Conservation (phyloP, 2,113 vertebrate genomes). For the Limnothrissa miodon region DNA sequence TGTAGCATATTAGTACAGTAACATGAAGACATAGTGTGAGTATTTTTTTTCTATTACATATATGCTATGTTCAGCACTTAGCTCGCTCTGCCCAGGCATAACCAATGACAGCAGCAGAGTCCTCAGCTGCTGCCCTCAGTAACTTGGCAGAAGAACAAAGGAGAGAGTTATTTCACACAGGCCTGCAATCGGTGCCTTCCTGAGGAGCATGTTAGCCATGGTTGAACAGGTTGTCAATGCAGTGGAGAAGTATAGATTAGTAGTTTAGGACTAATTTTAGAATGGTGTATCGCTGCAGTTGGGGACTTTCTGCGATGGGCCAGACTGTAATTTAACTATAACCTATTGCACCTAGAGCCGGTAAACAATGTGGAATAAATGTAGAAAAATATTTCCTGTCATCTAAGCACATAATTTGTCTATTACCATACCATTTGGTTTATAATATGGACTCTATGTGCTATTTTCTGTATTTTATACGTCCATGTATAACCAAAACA, state of each 20-base stretch:
- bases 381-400: background rate
- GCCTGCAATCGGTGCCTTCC: slow-evolving; percentile 24
- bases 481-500: background rate
- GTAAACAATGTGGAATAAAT: background rate
- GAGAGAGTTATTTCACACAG: slow-evolving; percentile 55
- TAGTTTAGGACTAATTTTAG: background rate
- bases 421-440: background rate
- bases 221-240: slow-evolving; percentile 9
- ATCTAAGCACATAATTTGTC: background rate
- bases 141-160: slow-evolving; percentile 71
- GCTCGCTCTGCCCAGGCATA: slow-evolving; percentile 65
- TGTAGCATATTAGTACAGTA: slow-evolving; percentile 24
- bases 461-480: background rate
- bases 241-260: background rate
- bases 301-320: background rate
- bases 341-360: background rate
- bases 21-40: slow-evolving; percentile 55
- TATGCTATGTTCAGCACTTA: slow-evolving; percentile 72
- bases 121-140: slow-evolving; percentile 71
- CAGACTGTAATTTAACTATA: background rate
- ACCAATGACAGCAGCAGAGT: slow-evolving; percentile 69
- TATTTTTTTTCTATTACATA: slow-evolving; percentile 67
- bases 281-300: background rate
- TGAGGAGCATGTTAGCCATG: slow-evolving; percentile 1
- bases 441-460: background rate